Conservation (phyloP, 2,113 vertebrate species). For the Reinhardtius hippoglossoides region DNA sequence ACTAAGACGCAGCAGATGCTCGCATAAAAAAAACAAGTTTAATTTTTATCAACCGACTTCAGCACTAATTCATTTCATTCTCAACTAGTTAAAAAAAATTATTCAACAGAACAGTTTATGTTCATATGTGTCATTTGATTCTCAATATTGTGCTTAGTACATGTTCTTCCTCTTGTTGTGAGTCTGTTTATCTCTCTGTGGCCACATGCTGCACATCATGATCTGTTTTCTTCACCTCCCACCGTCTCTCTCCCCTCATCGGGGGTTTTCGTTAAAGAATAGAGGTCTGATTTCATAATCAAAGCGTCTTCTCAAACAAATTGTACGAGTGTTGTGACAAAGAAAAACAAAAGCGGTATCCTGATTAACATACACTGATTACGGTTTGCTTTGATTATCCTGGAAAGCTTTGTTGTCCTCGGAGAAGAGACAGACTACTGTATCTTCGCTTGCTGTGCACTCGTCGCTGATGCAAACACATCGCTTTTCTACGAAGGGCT, state of each 20-base stretch:
- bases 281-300: slow-evolving; percentile 66
- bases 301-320: slow-evolving; percentile 9
- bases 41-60: not conserved
- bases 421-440: not conserved
- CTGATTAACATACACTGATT: slow-evolving; percentile 47
- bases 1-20: not conserved
- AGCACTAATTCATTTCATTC: not conserved
- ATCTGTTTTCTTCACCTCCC: not conserved
- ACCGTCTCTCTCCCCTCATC: slow-evolving; percentile 33
- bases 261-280: slow-evolving; percentile 56
- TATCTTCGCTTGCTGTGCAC: not conserved
- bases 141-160: not conserved
- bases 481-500: slow-evolving; percentile 8
- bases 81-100: not conserved
- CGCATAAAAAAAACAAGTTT: too few relatives aligned
- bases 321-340: slow-evolving; percentile 10
- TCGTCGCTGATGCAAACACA: not conserved
- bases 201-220: not conserved
- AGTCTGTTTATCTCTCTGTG: not conserved
- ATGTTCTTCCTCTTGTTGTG: not conserved
- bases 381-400: slow-evolving; percentile 23
- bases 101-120: not conserved
- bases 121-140: not conserved
- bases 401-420: slow-evolving; percentile 1
- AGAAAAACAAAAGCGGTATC: slow-evolving; percentile 30